Percentiles rank a stretch among this genome's conserved stretches.
These are phyloP conservation scores for Pachypanchax playfairii DNA, from an alignment of 2,113 vertebrate species.

Conservation along the genomic window DNA sequence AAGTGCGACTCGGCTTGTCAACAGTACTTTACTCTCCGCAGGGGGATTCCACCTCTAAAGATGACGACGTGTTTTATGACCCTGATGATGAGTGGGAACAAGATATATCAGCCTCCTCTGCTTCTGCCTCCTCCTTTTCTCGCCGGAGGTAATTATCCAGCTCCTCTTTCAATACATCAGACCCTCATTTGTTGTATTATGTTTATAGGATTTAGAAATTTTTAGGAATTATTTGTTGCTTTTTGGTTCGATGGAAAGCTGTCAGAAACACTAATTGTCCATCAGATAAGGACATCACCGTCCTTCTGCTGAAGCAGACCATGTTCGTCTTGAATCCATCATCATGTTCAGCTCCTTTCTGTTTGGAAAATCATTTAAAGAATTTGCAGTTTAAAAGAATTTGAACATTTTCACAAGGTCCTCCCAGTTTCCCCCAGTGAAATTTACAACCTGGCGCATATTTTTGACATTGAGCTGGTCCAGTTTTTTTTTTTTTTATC, in stretches of 20 bases:
- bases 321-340: too few relatives aligned
- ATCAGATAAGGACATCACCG: too few relatives aligned
- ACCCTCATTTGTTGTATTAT: neutral
- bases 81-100: slow-evolving; percentile 95
- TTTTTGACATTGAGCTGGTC: slow-evolving; percentile 33
- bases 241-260: slow-evolving; percentile 7
- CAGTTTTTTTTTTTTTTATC: slow-evolving; percentile 5
- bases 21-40: slow-evolving; percentile 72
- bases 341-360: too few relatives aligned
- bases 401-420: slow-evolving; percentile 49
- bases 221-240: slow-evolving; percentile 14
- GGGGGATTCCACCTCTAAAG: slow-evolving; percentile 79
- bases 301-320: too few relatives aligned
- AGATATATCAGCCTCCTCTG: slow-evolving; percentile 83
- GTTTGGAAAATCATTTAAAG: slow-evolving; percentile 39
- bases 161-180: slow-evolving; percentile 7
- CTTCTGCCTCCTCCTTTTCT: slow-evolving; percentile 80
- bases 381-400: slow-evolving; percentile 12
- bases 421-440: slow-evolving; percentile 45
- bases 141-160: slow-evolving; percentile 85
- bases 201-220: slow-evolving; percentile 17
- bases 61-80: slow-evolving; percentile 90
- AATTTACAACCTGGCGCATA: slow-evolving; percentile 48
- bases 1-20: slow-evolving; percentile 53
- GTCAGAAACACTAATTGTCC: slow-evolving; percentile 8